A percentile compares a stretch with the other conserved stretches of the same genome.
Evolutionary conservation across 2,888 invertebrate genomes (phyloP).

Genomic region (Trypoxylon attenuatum): DNA sequence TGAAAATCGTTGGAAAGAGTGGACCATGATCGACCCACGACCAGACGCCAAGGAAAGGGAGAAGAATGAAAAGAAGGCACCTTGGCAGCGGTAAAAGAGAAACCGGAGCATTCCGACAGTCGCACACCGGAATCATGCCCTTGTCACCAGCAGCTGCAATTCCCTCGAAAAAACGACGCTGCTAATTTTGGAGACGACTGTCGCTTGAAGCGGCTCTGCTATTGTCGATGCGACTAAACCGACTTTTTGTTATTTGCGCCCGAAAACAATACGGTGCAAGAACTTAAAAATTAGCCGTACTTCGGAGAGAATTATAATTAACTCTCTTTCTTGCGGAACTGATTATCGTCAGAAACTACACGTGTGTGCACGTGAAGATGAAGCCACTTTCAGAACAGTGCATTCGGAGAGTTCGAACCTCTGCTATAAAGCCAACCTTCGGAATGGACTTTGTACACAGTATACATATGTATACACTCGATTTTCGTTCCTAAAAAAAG

Average conservation of each 20-base stretch:
- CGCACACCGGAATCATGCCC: slow-evolving; percentile 29
- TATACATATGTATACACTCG: no score
- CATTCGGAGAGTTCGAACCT: no score
- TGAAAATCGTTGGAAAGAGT: neutral
- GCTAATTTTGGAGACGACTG: slow-evolving; percentile 36
- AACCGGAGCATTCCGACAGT: slow-evolving; percentile 15
- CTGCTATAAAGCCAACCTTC: no score
- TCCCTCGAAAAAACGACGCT: slow-evolving; percentile 22
- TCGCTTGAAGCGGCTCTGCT: neutral
- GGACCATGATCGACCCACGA: neutral
- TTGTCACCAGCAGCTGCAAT: slow-evolving; percentile 31
- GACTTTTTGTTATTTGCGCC: neutral
- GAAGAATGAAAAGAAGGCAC: slow-evolving; percentile 8
- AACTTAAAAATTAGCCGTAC: neutral
- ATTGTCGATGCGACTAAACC: slow-evolving; percentile 16
- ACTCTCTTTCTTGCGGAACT: no score
- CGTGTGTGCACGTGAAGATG: no score
- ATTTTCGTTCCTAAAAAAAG: no score
- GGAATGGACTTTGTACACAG: no score
- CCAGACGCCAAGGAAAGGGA: neutral
- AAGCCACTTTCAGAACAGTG: no score
- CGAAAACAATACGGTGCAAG: neutral
- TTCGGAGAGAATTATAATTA: neutral
- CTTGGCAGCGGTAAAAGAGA: neutral
- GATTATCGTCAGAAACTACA: no score